Conservation (phyloP, 2,888 invertebrate species). For the Hypolimnas misippus region DNA sequence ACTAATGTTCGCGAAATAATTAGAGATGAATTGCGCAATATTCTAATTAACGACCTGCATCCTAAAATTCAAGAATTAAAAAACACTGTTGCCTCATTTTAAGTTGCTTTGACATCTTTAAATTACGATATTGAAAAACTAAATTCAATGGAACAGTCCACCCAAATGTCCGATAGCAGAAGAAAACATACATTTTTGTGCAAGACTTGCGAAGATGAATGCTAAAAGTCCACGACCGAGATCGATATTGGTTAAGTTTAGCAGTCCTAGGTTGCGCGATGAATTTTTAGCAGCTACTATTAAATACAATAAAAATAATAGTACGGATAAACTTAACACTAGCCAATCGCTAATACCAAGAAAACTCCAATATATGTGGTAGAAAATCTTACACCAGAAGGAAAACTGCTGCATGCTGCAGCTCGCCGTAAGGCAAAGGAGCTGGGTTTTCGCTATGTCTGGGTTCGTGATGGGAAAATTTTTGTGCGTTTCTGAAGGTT, state of each 20-base stretch:
- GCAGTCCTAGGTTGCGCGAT: neutral
- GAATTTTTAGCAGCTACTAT: too few relatives aligned
- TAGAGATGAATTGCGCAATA: too few relatives aligned
- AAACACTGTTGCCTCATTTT: too few relatives aligned
- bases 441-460: neutral
- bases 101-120: too few relatives aligned
- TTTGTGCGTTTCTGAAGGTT: neutral
- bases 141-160: too few relatives aligned
- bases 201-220: neutral
- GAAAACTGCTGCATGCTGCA: neutral
- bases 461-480: neutral
- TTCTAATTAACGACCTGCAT: too few relatives aligned
- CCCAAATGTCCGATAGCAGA: too few relatives aligned
- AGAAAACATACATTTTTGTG: too few relatives aligned
- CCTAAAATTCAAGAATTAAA: too few relatives aligned
- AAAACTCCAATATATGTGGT: slow-evolving; percentile 11
- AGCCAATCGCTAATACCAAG: slow-evolving; percentile 2
- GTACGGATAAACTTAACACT: neutral
- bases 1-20: too few relatives aligned
- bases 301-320: neutral
- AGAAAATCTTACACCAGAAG: slow-evolving; percentile 11
- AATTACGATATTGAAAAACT: too few relatives aligned
- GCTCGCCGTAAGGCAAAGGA: neutral
- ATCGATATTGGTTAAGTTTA: slow-evolving; percentile 1
- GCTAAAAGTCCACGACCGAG: neutral